phyloP scores from a whole-genome alignment of 2,888 invertebrate genomes.

The Carpatolechia fugitivella region DNA sequence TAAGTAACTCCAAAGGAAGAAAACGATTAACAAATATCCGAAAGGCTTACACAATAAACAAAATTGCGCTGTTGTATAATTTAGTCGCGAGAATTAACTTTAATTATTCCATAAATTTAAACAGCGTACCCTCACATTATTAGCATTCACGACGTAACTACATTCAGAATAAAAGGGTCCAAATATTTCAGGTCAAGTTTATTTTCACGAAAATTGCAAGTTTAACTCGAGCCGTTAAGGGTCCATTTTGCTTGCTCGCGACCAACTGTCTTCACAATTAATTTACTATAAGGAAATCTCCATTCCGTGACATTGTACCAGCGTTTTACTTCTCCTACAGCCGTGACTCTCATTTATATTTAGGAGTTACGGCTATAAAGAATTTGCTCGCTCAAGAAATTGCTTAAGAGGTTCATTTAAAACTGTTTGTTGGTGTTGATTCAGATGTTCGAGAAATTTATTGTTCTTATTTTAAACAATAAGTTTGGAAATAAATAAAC shows the following conservation, averaged over 20 bases:
- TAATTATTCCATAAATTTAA: constrained; percentile 74
- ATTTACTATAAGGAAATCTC: constrained; percentile 71
- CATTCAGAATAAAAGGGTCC: constrained; percentile 66
- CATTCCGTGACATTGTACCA: constrained; percentile 63
- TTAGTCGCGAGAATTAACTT: constrained; percentile 62
- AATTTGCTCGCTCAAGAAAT: constrained; percentile 8
- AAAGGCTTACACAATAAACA: constrained; percentile 48
- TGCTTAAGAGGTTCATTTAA: neutral
- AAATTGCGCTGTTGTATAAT: constrained; percentile 50
- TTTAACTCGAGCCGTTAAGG: constrained; percentile 61
- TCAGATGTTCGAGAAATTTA: neutral
- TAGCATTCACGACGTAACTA: constrained; percentile 72
- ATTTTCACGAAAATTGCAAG: constrained; percentile 62
- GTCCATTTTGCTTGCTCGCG: constrained; percentile 54
- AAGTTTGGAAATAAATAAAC: neutral
- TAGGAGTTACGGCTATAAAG: constrained; percentile 21
- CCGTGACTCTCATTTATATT: constrained; percentile 51
- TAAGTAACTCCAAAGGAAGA: constrained; percentile 16
- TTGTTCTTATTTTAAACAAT: neutral
- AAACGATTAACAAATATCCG: constrained; percentile 38
- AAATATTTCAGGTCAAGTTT: constrained; percentile 69
- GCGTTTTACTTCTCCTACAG: constrained; percentile 54
- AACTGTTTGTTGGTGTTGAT: neutral
- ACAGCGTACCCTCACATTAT: constrained; percentile 68
- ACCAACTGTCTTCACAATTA: constrained; percentile 57